phyloP scores from a whole-genome alignment of 2,888 invertebrate genomes.

The Dioctria linearis region DNA sequence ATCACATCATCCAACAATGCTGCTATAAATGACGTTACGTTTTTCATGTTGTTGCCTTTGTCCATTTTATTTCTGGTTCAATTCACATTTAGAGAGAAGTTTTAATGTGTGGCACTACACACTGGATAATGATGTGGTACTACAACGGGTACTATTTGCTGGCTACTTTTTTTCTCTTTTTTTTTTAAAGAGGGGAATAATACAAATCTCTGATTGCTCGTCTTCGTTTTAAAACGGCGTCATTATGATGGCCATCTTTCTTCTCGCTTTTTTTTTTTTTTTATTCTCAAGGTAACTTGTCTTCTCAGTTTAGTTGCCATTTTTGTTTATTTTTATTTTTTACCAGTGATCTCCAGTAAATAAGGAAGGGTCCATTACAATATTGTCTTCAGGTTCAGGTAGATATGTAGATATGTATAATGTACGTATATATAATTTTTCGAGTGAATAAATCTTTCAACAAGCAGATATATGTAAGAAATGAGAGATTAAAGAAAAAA shows the following conservation, averaged over 20 bases:
- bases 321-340: neutral
- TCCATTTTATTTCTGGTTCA: slow-evolving; percentile 52
- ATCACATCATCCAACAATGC: slow-evolving; percentile 38
- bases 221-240: slow-evolving; percentile 14
- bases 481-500: no score
- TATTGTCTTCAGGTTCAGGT: no score
- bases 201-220: neutral
- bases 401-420: no score
- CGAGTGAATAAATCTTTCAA: no score
- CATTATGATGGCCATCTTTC: neutral
- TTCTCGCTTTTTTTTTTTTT: neutral
- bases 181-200: slow-evolving; percentile 5
- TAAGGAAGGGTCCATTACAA: no score
- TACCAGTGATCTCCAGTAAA: no score
- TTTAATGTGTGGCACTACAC: neutral
- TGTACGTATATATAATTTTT: no score
- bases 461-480: no score
- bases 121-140: neutral
- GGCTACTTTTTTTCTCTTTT: no score
- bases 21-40: slow-evolving; percentile 47
- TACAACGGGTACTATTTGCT: no score
- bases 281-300: neutral
- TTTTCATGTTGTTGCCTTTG: slow-evolving; percentile 15
- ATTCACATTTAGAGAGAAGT: slow-evolving; percentile 43
- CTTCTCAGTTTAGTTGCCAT: neutral